A percentile compares a stretch with the other conserved stretches of the same genome.
Evolutionary conservation across 2,888 invertebrate species (phyloP).

Genomic region (Lasioglossum malachurum): DNA sequence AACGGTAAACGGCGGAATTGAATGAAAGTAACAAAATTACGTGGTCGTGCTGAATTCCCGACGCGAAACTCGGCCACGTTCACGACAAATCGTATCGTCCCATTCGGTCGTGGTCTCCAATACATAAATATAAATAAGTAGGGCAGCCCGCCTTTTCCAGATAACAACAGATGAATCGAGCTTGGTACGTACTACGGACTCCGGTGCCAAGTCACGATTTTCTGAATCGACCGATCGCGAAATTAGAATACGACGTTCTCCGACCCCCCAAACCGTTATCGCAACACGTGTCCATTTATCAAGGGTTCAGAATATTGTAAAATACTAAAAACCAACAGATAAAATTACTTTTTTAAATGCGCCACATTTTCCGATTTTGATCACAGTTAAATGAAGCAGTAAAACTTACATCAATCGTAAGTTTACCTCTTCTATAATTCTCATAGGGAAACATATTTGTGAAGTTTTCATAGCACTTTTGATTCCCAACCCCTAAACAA

Average conservation of each 20-base stretch:
- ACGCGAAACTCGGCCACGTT: slow-evolving; percentile 38
- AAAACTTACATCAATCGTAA: neutral
- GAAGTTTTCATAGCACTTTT: neutral
- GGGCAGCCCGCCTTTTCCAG: slow-evolving; percentile 40
- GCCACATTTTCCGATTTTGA: neutral
- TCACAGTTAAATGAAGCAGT: neutral
- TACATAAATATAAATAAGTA: slow-evolving; percentile 58
- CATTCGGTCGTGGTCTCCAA: slow-evolving; percentile 35
- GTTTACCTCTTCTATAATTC: neutral
- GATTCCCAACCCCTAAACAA: neutral
- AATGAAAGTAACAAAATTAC: slow-evolving; percentile 5
- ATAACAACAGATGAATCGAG: slow-evolving; percentile 48
- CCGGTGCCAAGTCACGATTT: slow-evolving; percentile 42
- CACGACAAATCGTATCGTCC: slow-evolving; percentile 25
- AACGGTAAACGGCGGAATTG: neutral
- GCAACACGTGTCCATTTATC: neutral
- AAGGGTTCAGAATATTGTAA: neutral
- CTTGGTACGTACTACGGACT: slow-evolving; percentile 21
- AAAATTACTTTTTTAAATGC: neutral
- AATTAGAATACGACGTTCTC: neutral
- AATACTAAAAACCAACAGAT: neutral
- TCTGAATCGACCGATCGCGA: slow-evolving; percentile 35
- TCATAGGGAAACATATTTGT: neutral
- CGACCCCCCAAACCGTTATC: neutral
- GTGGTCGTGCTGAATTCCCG: slow-evolving; percentile 4